Evolutionary conservation across 2,888 invertebrate species (phyloP).

Genomic region (Muscina levida): DNA sequence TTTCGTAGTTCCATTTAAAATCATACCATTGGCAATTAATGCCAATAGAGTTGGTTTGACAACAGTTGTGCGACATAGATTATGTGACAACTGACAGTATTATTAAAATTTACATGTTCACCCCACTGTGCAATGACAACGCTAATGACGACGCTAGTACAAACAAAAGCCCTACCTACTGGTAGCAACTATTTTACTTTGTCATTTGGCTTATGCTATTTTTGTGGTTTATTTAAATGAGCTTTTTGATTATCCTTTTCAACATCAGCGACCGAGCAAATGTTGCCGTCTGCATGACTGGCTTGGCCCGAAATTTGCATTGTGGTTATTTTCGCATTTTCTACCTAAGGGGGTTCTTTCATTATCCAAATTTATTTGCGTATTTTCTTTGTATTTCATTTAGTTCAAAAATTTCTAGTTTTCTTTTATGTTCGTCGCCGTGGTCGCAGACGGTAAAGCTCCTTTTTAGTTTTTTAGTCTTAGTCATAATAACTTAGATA

Average conservation of each 20-base stretch:
- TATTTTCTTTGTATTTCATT: neutral
- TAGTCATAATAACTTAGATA: constrained; percentile 14
- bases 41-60: too few species aligned
- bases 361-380: constrained; percentile 1
- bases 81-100: too few species aligned
- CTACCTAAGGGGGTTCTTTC: constrained; percentile 34
- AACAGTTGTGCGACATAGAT: too few species aligned
- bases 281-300: constrained; percentile 43
- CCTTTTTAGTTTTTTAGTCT: neutral
- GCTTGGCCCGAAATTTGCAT: neutral
- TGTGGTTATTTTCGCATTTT: constrained; percentile 20
- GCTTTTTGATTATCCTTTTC: constrained; percentile 36
- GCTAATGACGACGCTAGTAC: neutral
- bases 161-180: constrained; percentile 23
- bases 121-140: constrained; percentile 8
- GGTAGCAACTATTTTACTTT: constrained; percentile 47
- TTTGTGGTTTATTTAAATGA: constrained; percentile 47
- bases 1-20: too few species aligned
- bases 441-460: constrained; percentile 23
- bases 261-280: neutral
- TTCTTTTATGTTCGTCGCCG: constrained; percentile 1
- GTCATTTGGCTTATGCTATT: constrained; percentile 44
- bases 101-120: too few species aligned
- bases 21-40: too few species aligned
- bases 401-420: constrained; percentile 23